Evolutionary conservation across 2,113 vertebrate species (phyloP), one percentile per base, ranked within the genome.

Genomic region (Calyptommatus sinebrachiatus): DNA sequence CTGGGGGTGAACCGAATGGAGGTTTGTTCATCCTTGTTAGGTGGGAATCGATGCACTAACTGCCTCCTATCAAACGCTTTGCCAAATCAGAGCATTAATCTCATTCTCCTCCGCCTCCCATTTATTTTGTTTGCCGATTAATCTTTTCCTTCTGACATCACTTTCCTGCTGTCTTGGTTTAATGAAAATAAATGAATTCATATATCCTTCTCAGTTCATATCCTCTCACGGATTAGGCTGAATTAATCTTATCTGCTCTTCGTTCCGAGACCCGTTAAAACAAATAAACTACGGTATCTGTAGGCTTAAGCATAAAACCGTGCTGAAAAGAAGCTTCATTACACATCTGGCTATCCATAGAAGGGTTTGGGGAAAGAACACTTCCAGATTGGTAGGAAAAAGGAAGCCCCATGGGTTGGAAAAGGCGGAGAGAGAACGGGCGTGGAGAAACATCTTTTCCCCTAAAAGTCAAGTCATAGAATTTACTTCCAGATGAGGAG

Each of bases 121-220:
- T 75, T 61, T 75, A 45, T 24, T 72, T 48, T 60, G 41, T 50
- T 67, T 75, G 71, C 50, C 35, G 57, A 67, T 83, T 70, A 76
- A 78, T 78, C 62, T 76, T 81, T 14, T 67, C 35, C 63, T 50
- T 62, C 16, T 24, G 67, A 66, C 67, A 73, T 70, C 74, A 79
- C 73, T 78, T 71, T 82, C 29, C 10, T 4, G 20, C 24, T 68
- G 10, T 28, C 45, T 84, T 70, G 31, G 8, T 84, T 67, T 80
- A 73, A 83, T 72, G 69, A 70, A 76, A 86, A 28, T 73, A 73
- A 71, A 78, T 83, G 63, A 31, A 22, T 73, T 73, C n/a, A n/a
- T 10, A 5, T n/a, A 21, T 73, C 45, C 20, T 31, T 65, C 73
- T 76, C 69, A 66, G 8, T 76, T 76, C 24, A 18, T 20, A 35